Evolutionary conservation across 2,797 vertebrate genomes (phyloP).

Genomic region (Harpagifer antarcticus): DNA sequence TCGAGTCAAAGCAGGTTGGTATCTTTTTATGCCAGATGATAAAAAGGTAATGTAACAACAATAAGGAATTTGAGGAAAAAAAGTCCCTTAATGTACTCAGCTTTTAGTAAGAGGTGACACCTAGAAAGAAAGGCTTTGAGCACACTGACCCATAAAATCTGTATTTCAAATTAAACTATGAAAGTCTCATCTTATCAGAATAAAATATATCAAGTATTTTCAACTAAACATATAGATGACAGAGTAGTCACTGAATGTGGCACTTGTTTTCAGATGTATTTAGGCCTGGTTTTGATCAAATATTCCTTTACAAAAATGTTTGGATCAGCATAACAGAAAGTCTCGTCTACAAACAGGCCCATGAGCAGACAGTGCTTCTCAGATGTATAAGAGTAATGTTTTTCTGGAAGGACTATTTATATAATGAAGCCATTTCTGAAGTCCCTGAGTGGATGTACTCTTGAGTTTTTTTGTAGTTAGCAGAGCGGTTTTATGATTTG

Average conservation of each 20-base stretch:
- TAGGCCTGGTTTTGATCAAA: conserved; percentile 61
- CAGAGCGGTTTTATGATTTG: conserved; percentile 39
- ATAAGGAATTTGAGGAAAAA: background rate
- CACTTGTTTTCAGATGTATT: conserved; percentile 55
- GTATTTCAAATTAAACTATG: conserved; percentile 15
- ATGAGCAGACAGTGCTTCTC: conserved; percentile 54
- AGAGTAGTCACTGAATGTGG: conserved; percentile 38
- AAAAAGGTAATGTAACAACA: conserved; percentile 6
- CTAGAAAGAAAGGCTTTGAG: background rate
- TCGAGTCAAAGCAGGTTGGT: background rate
- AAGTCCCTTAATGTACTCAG: background rate
- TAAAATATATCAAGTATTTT: conserved; percentile 42
- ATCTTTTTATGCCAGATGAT: background rate
- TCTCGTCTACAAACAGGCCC: conserved; percentile 57
- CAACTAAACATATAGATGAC: conserved; percentile 32
- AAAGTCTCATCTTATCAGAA: conserved; percentile 8
- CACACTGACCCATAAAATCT: conserved; percentile 2
- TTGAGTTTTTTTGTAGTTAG: conserved; percentile 43
- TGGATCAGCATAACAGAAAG: conserved; percentile 60
- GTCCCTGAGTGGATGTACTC: conserved; percentile 34
- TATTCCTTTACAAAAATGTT: conserved; percentile 56
- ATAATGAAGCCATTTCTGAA: conserved; percentile 56
- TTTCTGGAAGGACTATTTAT: conserved; percentile 61
- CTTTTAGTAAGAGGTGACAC: conserved; percentile 1
- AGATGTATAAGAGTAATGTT: conserved; percentile 62